Evolutionary conservation across 2,888 invertebrate species (phyloP), one percentile per base, ranked within the genome.

Genomic region (Pachliopta kotzebuea): DNA sequence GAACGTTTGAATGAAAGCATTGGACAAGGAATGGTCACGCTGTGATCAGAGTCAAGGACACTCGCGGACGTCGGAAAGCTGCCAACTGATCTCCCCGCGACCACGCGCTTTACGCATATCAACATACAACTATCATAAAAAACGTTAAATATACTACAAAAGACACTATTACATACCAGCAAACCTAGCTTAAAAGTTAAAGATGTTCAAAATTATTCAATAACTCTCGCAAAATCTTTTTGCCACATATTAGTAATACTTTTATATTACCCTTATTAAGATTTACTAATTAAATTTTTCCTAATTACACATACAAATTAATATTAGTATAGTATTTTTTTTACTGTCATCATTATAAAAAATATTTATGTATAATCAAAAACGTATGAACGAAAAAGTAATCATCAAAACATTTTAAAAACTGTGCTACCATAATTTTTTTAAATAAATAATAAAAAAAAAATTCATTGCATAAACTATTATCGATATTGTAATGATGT

Each of bases 71-170:
- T 72, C 69, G 61, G 66, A 66, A 59, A 66, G 66, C 68, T 82
- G 83, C 83, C 83, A 84, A 81, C 75, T 74, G 70, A 73, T 74
- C 72, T 74, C 74, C 69, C 70, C 55, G 63, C 64, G 65, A 55
- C 56, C 29, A 66, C 65, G 56, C 68, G 68, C 68, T 50, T 63
- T 65, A 63, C 68, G 68, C 54, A 49, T 59, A 45, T 55, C 29
- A 18, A 52, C 55, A 45, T 49, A 59, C 29, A 17, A 26, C 57
- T 42, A 21, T 57, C 21, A 45, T 45, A 45, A 6, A 45, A 45
- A 6, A n/a, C 6, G 18, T n/a, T 45, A 18, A n/a, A 11, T 4
- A 42, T 45, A n/a, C 18, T 18, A n/a, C n/a, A 45, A 45, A 45
- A n/a, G 18, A 45, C n/a, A 45, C 8, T n/a, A 45, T 18, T 45